Base-by-base conservation (phyloP, 2,113 vertebrate genomes). In the Rhagologus leucostigma region DNA sequence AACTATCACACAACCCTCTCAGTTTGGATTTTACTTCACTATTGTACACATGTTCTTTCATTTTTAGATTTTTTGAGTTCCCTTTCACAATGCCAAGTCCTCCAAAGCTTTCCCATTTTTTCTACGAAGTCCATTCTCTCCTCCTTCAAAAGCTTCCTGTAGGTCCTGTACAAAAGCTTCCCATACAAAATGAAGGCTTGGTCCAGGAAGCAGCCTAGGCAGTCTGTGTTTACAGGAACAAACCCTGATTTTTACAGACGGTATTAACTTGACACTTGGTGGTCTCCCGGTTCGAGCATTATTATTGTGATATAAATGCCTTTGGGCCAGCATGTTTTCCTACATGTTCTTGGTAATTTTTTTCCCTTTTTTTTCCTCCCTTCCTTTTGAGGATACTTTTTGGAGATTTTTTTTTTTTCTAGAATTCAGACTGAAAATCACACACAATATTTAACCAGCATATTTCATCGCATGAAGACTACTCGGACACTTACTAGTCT, bases 61-160 rank as follows among this genome's bases (percentile, higher is more conserved):
- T 20, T 62, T 84, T 65, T 16, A 65, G 13, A 3, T 68, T 55
- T 87, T 93, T 83, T 60, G 6, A 52, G 41, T 46, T 79, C 46
- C 27, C 35, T 73, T 95, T 83, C 52, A 49, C 17, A 42, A 24
- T 52, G 44, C 8, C 2, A 4, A 80, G 30, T 23, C 47, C 24
- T 77, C n/a, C 53, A 89, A 87, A 83, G 16, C 18, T 15, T 79
- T 65, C 35, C 49, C 16, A 14, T 44, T 37, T 78, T 89, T 80
- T 76, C 50, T 84, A 24, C 8, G 22, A 46, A 87, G 29, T 63
- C 56, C 33, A 64, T 93, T 93, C 75, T 94, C 23, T 87, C 39
- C 59, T 76, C 39, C 84, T 91, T 88, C 90, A 95, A 86, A 96
- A 95, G 85, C 68, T 95, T 95, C 75, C 84, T 74, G 79, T 39